Conservation (phyloP, 2,797 vertebrate genomes). For the Tragopan temminckii region DNA sequence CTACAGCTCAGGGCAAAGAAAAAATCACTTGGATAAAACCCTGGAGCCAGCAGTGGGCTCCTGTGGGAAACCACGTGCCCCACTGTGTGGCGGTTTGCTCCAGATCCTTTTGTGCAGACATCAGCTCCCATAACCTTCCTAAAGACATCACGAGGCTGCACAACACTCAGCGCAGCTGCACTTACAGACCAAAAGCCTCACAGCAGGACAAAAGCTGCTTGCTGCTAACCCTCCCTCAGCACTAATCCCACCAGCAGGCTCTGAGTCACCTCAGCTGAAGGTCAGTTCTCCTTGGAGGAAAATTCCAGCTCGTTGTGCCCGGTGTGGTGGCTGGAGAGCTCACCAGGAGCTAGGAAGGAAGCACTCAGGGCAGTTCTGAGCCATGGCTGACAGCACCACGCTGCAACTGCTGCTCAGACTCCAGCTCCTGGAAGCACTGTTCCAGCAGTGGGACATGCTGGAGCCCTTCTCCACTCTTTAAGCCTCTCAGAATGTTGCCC, state of each 20-base stretch:
- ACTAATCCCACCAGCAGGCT: slow-evolving; percentile 29
- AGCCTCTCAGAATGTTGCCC: accelerated
- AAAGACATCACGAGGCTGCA: slow-evolving; percentile 51
- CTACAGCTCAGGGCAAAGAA: neutral
- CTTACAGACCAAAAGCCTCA: slow-evolving; percentile 13
- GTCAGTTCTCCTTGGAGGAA: slow-evolving; percentile 51
- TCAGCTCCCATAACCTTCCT: slow-evolving; percentile 15
- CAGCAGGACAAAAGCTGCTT: slow-evolving; percentile 54
- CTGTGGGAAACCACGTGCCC: neutral
- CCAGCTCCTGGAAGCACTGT: neutral
- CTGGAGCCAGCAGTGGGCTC: neutral
- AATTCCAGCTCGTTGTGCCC: slow-evolving; percentile 52
- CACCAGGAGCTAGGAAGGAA: neutral
- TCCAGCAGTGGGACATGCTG: neutral
- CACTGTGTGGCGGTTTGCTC: neutral
- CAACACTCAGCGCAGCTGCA: neutral
- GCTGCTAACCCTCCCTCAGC: slow-evolving; percentile 17
- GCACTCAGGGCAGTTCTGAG: neutral
- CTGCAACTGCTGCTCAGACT: neutral
- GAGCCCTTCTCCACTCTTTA: neutral
- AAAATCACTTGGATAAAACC: neutral
- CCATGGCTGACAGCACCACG: neutral
- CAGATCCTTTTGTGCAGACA: slow-evolving; percentile 33
- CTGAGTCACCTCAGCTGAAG: slow-evolving; percentile 49
- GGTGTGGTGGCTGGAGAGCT: neutral